A percentile compares a stretch with the other conserved stretches of the same genome.
These are phyloP conservation scores for Rutpela maculata DNA, from an alignment of 2,888 invertebrate species.

Conservation along the genomic window DNA sequence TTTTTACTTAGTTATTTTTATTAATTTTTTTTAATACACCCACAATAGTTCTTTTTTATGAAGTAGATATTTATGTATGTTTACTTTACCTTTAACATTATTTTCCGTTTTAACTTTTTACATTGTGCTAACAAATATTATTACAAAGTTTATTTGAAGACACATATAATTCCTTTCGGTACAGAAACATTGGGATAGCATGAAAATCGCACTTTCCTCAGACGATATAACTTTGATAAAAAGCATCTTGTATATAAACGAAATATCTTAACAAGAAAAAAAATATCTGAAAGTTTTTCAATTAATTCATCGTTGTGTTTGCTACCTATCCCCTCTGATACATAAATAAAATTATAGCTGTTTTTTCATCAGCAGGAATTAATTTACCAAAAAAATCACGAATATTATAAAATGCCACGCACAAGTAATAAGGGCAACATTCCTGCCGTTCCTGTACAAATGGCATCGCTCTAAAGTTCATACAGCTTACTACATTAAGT, in stretches of 20 bases:
- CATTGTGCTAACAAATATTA: no score
- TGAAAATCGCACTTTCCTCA: no score
- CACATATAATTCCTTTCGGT: no score
- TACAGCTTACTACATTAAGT: neutral
- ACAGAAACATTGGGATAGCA: no score
- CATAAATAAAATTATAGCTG: neutral
- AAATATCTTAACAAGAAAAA: neutral
- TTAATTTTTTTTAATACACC: no score
- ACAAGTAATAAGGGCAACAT: neutral
- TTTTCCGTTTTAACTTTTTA: no score
- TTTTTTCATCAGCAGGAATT: neutral
- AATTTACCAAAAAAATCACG: neutral
- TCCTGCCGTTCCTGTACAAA: neutral
- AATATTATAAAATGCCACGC: neutral
- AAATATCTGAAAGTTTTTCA: neutral
- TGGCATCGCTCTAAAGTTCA: neutral
- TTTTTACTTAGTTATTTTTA: no score
- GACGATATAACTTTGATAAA: no score
- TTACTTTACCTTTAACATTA: no score
- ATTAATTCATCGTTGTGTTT: neutral
- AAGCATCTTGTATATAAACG: neutral
- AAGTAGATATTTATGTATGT: no score
- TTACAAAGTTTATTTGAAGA: no score
- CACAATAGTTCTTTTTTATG: no score
- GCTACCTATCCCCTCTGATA: neutral